A percentile compares a stretch with the other conserved stretches of the same genome.
These are phyloP conservation scores for Drosophila biarmipes DNA, from an alignment of 1,140 invertebrate genomes.

Conservation along the genomic window DNA sequence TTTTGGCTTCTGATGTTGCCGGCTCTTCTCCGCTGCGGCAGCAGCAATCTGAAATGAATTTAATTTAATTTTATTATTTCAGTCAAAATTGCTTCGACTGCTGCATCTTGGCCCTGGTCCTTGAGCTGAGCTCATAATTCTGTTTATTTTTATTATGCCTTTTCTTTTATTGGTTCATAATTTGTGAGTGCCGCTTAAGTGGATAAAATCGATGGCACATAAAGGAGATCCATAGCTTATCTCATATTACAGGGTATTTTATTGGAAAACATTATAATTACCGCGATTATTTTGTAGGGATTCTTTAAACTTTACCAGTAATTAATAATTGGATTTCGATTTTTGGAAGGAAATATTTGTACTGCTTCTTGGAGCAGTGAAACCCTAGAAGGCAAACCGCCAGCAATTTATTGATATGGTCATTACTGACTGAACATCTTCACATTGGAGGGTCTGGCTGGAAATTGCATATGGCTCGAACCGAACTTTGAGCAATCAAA, in stretches of 20 bases:
- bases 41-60: constrained; percentile 77
- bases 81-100: constrained; percentile 64
- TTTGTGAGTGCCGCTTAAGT: constrained; percentile 52
- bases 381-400: constrained; percentile 6
- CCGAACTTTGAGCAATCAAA: constrained; percentile 79
- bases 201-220: constrained; percentile 26
- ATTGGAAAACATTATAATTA: background rate
- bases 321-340: background rate
- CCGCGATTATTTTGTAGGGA: too few species aligned
- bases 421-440: constrained; percentile 58
- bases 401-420: constrained; percentile 70
- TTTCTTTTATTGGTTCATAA: constrained; percentile 50
- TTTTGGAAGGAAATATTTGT: background rate
- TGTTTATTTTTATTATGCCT: constrained; percentile 58
- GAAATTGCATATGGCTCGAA: constrained; percentile 65
- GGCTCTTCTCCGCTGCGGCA: constrained; percentile 28
- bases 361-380: constrained; percentile 29
- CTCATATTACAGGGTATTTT: background rate
- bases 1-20: constrained; percentile 13
- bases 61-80: constrained; percentile 81
- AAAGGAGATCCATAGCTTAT: background rate
- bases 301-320: background rate
- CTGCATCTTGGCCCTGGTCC: constrained; percentile 33
- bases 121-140: constrained; percentile 69
- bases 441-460: constrained; percentile 34